Conservation (phyloP, 2,113 vertebrate species). For the Hippocampus guttulatus region DNA sequence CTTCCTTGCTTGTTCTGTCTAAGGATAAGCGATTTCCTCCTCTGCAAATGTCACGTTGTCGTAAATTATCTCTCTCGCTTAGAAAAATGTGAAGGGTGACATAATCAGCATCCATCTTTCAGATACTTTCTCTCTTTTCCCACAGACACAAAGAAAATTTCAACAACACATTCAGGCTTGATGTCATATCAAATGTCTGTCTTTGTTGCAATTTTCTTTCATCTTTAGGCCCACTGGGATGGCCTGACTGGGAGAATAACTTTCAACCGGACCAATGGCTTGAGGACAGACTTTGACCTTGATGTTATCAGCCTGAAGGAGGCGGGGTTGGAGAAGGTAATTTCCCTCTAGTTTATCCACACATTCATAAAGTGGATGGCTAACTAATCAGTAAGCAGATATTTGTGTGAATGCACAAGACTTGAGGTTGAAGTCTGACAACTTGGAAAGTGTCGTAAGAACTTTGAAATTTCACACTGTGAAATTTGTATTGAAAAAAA, state of each 20-base stretch:
- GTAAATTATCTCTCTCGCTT: no score
- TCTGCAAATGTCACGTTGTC: no score
- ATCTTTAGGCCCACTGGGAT: slow-evolving; percentile 90
- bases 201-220: slow-evolving; percentile 13
- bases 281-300: slow-evolving; percentile 97
- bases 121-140: no score
- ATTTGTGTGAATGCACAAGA: neutral
- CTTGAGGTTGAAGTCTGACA: neutral
- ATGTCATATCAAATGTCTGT: neutral
- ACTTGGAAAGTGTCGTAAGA: neutral
- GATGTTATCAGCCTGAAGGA: slow-evolving; percentile 98
- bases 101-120: neutral
- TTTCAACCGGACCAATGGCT: slow-evolving; percentile 95
- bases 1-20: no score
- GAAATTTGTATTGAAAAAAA: slow-evolving; percentile 6
- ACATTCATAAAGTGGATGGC: neutral
- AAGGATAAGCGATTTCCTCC: no score
- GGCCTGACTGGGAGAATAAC: slow-evolving; percentile 97
- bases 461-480: neutral
- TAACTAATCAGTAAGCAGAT: neutral
- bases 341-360: neutral
- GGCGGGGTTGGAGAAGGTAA: slow-evolving; percentile 93
- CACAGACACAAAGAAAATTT: neutral
- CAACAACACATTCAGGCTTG: neutral
- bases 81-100: neutral